Conservation (phyloP, 2,113 vertebrate species). For the Forbesichthys agassizii region DNA sequence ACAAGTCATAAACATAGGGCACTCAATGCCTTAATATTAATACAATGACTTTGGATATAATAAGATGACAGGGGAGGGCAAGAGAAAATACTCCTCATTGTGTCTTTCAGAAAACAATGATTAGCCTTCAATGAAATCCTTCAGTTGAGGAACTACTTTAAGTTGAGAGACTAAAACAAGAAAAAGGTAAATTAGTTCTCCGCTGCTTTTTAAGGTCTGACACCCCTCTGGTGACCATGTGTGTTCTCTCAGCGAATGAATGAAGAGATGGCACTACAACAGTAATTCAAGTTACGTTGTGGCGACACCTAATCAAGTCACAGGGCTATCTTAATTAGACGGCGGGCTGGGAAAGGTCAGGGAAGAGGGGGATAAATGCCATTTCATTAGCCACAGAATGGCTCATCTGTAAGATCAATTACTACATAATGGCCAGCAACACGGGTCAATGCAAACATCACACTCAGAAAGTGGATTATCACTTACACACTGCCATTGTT, state of each 20-base stretch:
- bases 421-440: constrained; percentile 52
- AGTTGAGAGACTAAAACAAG: no score
- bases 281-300: neutral
- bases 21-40: neutral
- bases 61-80: neutral
- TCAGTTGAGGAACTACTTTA: no score
- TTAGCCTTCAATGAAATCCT: no score
- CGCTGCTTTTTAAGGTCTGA: no score
- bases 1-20: neutral
- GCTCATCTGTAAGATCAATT: constrained; percentile 51
- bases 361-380: constrained; percentile 68
- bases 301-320: constrained; percentile 57
- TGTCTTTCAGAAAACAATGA: no score
- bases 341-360: constrained; percentile 71
- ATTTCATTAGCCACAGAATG: constrained; percentile 70
- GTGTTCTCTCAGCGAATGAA: no score
- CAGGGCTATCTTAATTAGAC: constrained; percentile 63
- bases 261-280: neutral
- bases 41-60: neutral
- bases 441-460: neutral
- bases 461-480: neutral
- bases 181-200: no score
- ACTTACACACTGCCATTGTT: neutral
- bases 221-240: no score
- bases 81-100: no score